Base-by-base conservation (phyloP, 2,113 vertebrate species). In the Andinoacara biseriatus region DNA sequence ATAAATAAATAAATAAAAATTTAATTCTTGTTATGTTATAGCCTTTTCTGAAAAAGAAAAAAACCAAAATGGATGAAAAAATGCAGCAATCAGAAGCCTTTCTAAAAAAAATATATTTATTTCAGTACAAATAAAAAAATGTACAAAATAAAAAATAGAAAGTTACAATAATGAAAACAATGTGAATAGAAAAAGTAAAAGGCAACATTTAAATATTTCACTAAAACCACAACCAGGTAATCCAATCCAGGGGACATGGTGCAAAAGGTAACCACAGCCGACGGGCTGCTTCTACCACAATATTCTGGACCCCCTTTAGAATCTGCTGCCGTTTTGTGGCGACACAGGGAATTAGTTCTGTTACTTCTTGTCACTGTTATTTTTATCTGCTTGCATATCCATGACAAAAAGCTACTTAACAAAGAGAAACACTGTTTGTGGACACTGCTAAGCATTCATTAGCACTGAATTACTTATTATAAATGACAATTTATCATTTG, bases 321-420 rank as follows among this genome's bases (percentile, higher is more conserved):
- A 97, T 95, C 90, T 96, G 95, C 88, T 95, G 95, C 29, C 88
- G 92, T 86, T 97, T 97, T 97, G 91, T 4, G n/a, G 20, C 72
- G 11, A 69, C 18, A 18, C 17, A 3, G 31, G 6, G 14, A 31
- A 49, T 56, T 10, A 2, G 8, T n/a, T 3, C 15, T 49, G 22
- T 49, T 3, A 20, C 5, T 67, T 57, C 26, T 58, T 29, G 24
- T 29, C 10, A 13, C 24, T 2, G 5, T 18, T 46, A 49, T 46
- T 33, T 13, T 20, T 61, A 61, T 17, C 58, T 54, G 15, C 15
- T 57, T 69, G 17, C 5, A 69, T 15, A 49, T 15, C 26, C 18
- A 1, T 10, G 15, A 49, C 26, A 7, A 5, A 69, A 69, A 49
- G 9, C 8, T 69, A 0, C 15, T 78, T 38, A 38, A 35, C 46